Evolutionary conservation across 2,888 invertebrate genomes (phyloP).

Genomic region (Bombylius major): DNA sequence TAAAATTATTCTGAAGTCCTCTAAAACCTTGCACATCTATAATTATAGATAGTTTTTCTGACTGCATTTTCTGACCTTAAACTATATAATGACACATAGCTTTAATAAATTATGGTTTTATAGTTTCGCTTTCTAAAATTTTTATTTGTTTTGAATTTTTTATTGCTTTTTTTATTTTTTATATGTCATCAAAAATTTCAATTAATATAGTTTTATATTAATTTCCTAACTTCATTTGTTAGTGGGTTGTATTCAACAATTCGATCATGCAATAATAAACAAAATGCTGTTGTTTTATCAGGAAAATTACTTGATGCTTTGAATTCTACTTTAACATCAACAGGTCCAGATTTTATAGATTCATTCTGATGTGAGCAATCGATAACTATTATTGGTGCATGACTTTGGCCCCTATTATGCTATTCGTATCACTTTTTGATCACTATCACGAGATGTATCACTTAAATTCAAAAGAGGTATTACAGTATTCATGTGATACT

Average conservation of each 20-base stretch:
- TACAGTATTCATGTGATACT: too few species aligned
- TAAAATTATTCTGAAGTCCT: background rate
- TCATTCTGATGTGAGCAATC: conserved; percentile 22
- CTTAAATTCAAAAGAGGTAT: too few species aligned
- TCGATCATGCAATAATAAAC: conserved; percentile 14
- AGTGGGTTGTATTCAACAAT: conserved; percentile 3
- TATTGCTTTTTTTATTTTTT: too few species aligned
- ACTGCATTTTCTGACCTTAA: too few species aligned
- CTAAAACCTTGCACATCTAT: background rate
- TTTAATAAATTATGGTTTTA: too few species aligned
- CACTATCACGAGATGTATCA: too few species aligned
- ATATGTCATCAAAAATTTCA: too few species aligned
- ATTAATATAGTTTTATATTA: background rate
- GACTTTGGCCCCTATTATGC: too few species aligned
- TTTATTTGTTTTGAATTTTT: too few species aligned
- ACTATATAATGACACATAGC: too few species aligned
- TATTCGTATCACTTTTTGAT: too few species aligned
- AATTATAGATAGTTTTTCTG: background rate
- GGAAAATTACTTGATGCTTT: conserved; percentile 16
- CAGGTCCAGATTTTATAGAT: conserved; percentile 16
- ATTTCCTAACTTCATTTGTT: background rate
- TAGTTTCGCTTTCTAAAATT: too few species aligned
- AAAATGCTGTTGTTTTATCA: conserved; percentile 18
- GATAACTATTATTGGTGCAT: conserved; percentile 19
- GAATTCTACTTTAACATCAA: conserved; percentile 21